A percentile compares a stretch with the other conserved stretches of the same genome.
Conservation (phyloP, 2,113 vertebrate genomes). For the Xenopus laevis region DNA sequence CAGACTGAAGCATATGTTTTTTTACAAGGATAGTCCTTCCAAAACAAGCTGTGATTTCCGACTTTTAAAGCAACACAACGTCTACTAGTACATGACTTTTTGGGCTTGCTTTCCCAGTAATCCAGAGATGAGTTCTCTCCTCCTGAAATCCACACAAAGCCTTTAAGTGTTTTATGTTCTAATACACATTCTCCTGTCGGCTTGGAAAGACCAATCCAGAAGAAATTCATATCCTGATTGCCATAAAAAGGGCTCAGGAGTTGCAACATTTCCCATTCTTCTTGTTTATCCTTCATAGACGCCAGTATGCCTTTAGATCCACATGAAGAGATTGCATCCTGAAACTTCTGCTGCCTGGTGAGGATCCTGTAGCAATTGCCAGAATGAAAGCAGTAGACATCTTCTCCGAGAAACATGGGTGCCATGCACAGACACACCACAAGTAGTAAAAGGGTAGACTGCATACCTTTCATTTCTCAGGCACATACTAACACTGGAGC, state of each 20-base stretch:
- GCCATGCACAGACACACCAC: slow-evolving; percentile 4
- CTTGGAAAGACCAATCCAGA: slow-evolving; percentile 66
- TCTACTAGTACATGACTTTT: slow-evolving; percentile 38
- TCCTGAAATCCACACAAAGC: slow-evolving; percentile 61
- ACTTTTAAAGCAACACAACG: slow-evolving; percentile 54
- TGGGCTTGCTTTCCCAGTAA: slow-evolving; percentile 54
- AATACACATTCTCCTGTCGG: slow-evolving; percentile 41
- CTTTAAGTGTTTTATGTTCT: slow-evolving; percentile 44
- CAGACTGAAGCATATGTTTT: slow-evolving; percentile 49
- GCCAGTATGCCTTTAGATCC: slow-evolving; percentile 49
- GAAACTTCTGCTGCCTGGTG: slow-evolving; percentile 27
- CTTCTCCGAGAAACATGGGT: not conserved
- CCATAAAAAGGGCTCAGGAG: not conserved
- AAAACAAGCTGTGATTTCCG: slow-evolving; percentile 34
- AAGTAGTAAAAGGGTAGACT: slow-evolving; percentile 33
- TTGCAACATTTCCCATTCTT: slow-evolving; percentile 44
- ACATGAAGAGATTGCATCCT: slow-evolving; percentile 48
- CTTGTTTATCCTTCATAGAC: slow-evolving; percentile 46
- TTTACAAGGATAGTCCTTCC: slow-evolving; percentile 29
- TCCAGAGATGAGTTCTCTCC: slow-evolving; percentile 17
- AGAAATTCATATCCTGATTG: not conserved
- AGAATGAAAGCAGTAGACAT: slow-evolving; percentile 10
- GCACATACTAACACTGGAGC: slow-evolving; percentile 7
- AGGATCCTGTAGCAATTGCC: slow-evolving; percentile 48
- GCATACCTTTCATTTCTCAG: slow-evolving; percentile 34